Base-by-base conservation (phyloP, 1,140 invertebrate genomes). In the Drosophila insularis region DNA sequence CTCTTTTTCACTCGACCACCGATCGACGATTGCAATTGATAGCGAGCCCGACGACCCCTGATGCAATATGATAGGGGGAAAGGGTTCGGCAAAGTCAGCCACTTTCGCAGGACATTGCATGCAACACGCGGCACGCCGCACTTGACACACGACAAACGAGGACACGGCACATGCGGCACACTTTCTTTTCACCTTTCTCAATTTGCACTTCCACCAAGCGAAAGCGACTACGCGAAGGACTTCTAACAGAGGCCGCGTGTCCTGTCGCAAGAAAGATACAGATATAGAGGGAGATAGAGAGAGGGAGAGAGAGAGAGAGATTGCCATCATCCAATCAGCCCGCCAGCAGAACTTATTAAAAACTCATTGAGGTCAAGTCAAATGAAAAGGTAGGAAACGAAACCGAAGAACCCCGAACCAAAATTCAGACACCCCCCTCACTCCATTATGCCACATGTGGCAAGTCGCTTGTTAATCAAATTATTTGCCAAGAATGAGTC, bases 261-360 rank as follows among this genome's bases (percentile, higher is more conserved):
- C 73, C 40, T 75, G 73, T 60, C 81, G 71, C 67, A 5, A 6
- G 27, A 27, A 5, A 27, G 6, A 27, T 0, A 27, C 74, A 85
- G 81, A 85, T 85, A n/a, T n/a, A n/a, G n/a, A n/a, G n/a, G n/a
- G n/a, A n/a, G n/a, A n/a, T n/a, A n/a, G n/a, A n/a, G n/a, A n/a
- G n/a, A n/a, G n/a, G n/a, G n/a, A n/a, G n/a, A n/a, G 27, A 27
- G 27, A 27, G 6, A 27, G 5, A 27, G 78, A 85, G 81, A 85
- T 85, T 78, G 65, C 43, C 74, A 85, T 85, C 81, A 69, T 71
- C 74, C 78, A 85, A 86, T 85, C 81, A 85, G 81, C 81, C 80
- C 14, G 46, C 46, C 27, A 53, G 27, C 60, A 78, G 71, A 82
- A 82, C 75, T 76, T 72, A 80, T 84, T 84, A 86, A 85, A 84